Evolutionary conservation across 1,140 invertebrate species (phyloP).

Genomic region (Bicyclus anynana): DNA sequence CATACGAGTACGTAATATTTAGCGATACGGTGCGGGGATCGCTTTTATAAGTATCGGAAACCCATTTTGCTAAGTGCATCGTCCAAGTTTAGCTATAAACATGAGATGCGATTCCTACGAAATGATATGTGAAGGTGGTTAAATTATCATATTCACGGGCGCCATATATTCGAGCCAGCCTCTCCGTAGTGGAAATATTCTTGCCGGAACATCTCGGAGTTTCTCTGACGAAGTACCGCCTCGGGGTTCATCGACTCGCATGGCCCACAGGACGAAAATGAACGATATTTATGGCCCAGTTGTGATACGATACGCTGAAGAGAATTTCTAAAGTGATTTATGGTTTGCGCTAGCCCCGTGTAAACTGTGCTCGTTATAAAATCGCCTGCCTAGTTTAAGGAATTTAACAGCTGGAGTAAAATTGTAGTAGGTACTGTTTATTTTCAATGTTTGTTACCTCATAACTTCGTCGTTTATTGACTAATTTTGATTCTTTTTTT

Average conservation of each 20-base stretch:
- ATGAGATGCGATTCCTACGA: conserved; percentile 64
- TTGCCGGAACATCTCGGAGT: conserved; percentile 15
- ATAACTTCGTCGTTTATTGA: too few relatives aligned
- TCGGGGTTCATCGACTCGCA: conserved; percentile 46
- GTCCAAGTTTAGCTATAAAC: conserved; percentile 72
- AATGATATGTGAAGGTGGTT: conserved; percentile 66
- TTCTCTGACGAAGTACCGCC: conserved; percentile 33
- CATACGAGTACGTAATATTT: conserved; percentile 29
- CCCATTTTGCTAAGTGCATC: conserved; percentile 72
- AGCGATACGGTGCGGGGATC: conserved; percentile 53
- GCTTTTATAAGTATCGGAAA: conserved; percentile 71
- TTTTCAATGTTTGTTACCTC: too few relatives aligned
- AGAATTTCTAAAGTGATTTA: conserved; percentile 64
- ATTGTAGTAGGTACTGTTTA: neutral
- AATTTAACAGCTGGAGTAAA: neutral
- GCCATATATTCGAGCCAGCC: conserved; percentile 19
- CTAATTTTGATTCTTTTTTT: too few relatives aligned
- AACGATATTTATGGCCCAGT: conserved; percentile 63
- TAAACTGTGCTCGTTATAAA: neutral
- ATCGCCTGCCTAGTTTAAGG: neutral
- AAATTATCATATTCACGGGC: conserved; percentile 23
- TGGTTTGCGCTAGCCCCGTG: conserved; percentile 33
- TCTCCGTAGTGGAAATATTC: conserved; percentile 23
- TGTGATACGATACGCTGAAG: conserved; percentile 40
- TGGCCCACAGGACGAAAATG: conserved; percentile 58